Percentiles rank a stretch among this genome's conserved stretches.
phyloP scores from a whole-genome alignment of 1,140 invertebrate species.

The Pantala flavescens region DNA sequence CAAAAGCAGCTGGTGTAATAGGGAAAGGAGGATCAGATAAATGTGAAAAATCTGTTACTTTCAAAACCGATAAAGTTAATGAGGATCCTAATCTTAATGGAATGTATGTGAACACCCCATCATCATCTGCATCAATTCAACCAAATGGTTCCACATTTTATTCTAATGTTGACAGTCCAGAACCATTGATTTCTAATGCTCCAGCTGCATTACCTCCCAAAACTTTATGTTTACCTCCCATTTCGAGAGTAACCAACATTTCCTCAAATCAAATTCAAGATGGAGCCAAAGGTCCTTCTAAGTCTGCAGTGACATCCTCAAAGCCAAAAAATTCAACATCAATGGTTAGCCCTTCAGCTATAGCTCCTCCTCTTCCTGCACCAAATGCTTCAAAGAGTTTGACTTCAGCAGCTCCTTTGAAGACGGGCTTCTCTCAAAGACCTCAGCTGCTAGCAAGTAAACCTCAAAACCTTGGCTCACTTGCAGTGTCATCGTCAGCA shows the following conservation, averaged over 20 bases:
- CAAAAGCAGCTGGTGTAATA: neutral
- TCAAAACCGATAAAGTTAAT: neutral
- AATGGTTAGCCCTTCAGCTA: neutral
- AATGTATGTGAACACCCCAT: neutral
- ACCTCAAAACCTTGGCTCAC: neutral
- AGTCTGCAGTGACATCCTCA: neutral
- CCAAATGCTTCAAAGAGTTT: neutral
- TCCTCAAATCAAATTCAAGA: neutral
- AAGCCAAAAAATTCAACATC: neutral
- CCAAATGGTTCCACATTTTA: neutral
- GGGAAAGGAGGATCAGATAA: neutral
- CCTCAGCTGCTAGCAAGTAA: neutral
- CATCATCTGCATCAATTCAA: neutral
- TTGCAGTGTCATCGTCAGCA: neutral
- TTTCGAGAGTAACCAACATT: neutral
- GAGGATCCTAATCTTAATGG: neutral
- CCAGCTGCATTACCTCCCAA: neutral
- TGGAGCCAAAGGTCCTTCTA: neutral
- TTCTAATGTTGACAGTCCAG: neutral
- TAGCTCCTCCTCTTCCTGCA: neutral
- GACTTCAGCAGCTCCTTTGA: too few species aligned
- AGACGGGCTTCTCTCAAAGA: too few species aligned
- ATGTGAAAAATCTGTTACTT: neutral
- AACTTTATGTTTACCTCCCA: neutral
- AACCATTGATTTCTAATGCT: neutral